Percentiles rank a stretch among this genome's conserved stretches.
Evolutionary conservation across 1,140 invertebrate genomes (phyloP).

Genomic region (Zaprionus ghesquierei): DNA sequence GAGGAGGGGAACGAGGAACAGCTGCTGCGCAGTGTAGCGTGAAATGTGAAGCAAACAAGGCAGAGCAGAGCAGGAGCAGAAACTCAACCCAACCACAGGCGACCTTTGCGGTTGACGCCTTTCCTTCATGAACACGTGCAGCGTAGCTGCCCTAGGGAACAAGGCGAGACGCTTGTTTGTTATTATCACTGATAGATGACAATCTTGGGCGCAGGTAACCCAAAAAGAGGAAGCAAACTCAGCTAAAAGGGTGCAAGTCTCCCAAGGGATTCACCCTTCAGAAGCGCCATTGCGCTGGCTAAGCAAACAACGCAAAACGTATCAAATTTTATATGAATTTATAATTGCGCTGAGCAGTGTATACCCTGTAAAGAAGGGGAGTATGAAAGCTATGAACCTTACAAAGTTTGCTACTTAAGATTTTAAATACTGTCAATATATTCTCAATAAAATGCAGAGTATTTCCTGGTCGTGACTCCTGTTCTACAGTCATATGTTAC

Average conservation of each 20-base stretch:
- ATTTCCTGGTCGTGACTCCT: neutral
- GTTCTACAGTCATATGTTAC: neutral
- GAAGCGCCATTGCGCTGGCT: neutral
- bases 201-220: slow-evolving; percentile 16
- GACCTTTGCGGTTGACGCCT: slow-evolving; percentile 16
- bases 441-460: no score
- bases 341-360: slow-evolving; percentile 24
- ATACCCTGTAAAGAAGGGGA: neutral
- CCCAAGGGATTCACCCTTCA: slow-evolving; percentile 1
- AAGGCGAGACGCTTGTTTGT: neutral
- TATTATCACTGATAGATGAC: slow-evolving; percentile 15
- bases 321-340: slow-evolving; percentile 47
- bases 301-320: slow-evolving; percentile 22
- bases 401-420: no score
- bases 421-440: no score
- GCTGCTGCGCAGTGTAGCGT: neutral
- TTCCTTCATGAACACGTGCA: slow-evolving; percentile 17
- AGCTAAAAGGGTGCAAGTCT: slow-evolving; percentile 2
- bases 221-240: neutral
- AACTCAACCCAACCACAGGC: neutral
- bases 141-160: neutral
- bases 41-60: slow-evolving; percentile 25
- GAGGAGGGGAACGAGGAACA: neutral
- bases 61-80: neutral
- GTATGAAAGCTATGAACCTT: no score